These are phyloP conservation scores for Yponomeuta malinellus DNA, from an alignment of 2,888 invertebrate species.

Conservation along the genomic window DNA sequence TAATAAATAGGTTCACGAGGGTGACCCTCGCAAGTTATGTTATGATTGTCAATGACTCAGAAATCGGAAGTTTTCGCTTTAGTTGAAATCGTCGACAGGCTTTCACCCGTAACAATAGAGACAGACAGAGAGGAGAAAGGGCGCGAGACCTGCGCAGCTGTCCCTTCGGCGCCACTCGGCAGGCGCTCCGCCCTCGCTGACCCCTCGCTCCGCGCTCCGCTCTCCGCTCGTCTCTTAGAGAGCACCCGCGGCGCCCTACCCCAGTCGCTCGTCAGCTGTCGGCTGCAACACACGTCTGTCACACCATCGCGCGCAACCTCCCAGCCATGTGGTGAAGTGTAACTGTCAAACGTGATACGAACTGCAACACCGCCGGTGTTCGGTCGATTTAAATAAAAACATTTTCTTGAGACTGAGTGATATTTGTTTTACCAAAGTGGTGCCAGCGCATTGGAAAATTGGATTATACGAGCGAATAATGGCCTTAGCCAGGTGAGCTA, in stretches of 20 bases:
- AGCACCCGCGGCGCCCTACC: conserved; percentile 18
- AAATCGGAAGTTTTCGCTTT: conserved; percentile 10
- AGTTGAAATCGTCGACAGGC: conserved; percentile 33
- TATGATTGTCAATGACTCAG: conserved; percentile 9
- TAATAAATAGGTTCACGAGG: neutral
- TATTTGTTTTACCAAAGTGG: conserved; percentile 61
- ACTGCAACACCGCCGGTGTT: conserved; percentile 58
- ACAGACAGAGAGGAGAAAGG: conserved; percentile 51
- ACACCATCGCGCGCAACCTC: conserved; percentile 44
- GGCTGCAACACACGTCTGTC: conserved; percentile 54
- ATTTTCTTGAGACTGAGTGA: conserved; percentile 46
- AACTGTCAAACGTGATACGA: conserved; percentile 72
- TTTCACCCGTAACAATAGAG: conserved; percentile 45
- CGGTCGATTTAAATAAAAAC: conserved; percentile 40
- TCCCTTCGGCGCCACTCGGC: conserved; percentile 57
- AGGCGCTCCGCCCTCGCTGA: conserved; percentile 62
- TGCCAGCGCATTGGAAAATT: conserved; percentile 67
- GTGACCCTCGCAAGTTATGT: conserved; percentile 3
- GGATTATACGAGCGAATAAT: conserved; percentile 74
- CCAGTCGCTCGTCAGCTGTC: conserved; percentile 64
- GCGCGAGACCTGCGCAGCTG: conserved; percentile 63
- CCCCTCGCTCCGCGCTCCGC: conserved; percentile 44
- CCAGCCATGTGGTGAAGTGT: conserved; percentile 74
- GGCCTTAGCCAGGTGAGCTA: conserved; percentile 76
- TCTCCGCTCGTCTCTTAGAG: conserved; percentile 31